Evolutionary conservation across 2,797 vertebrate species (phyloP).

Genomic region (Pangasius macronema): DNA sequence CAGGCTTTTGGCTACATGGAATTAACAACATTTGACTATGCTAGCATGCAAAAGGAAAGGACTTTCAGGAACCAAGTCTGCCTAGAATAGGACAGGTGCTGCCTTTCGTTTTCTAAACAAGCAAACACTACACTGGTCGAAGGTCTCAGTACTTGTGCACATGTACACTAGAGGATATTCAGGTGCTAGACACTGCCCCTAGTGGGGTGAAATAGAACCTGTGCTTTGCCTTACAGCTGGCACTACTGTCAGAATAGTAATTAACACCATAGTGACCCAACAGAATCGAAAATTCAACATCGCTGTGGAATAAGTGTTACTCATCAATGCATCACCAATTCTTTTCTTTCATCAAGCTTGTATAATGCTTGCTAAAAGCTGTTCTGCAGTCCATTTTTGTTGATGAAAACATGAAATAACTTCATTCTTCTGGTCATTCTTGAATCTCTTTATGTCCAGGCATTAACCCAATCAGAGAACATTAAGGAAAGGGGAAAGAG

Average conservation of each 20-base stretch:
- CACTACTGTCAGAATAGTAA: background rate
- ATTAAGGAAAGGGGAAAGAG: background rate
- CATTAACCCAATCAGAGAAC: constrained; percentile 1
- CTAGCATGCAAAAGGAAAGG: background rate
- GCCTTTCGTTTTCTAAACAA: background rate
- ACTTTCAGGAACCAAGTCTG: background rate
- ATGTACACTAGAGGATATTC: background rate
- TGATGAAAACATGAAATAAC: background rate
- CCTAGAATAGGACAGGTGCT: background rate
- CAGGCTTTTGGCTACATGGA: background rate
- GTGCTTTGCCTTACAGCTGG: background rate
- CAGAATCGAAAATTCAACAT: background rate
- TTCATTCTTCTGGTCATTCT: background rate
- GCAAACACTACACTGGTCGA: background rate
- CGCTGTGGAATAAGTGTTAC: background rate
- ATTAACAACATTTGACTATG: background rate
- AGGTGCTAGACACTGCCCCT: background rate
- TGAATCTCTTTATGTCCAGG: background rate
- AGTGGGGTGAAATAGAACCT: background rate
- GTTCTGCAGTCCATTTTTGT: background rate
- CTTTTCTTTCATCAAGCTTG: constrained; percentile 3
- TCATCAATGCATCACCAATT: constrained; percentile 10
- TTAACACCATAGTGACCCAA: background rate
- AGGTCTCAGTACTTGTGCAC: background rate
- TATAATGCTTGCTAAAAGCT: background rate